A percentile compares a stretch with the other conserved stretches of the same genome.
phyloP scores from a whole-genome alignment of 2,113 vertebrate species.

The Phyllopteryx taeniolatus region DNA sequence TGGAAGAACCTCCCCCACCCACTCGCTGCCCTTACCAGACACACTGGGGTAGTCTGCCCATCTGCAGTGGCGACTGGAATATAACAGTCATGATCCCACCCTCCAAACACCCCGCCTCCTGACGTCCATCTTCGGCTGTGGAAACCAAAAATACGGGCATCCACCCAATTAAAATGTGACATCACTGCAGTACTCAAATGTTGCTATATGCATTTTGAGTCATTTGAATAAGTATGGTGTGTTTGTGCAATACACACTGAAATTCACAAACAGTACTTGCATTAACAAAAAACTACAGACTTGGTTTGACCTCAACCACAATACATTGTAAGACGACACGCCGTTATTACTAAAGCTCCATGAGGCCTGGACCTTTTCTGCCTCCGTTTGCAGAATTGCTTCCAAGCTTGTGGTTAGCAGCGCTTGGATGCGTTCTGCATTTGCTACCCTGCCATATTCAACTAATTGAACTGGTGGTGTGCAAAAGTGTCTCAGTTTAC shows the following conservation, averaged over 20 bases:
- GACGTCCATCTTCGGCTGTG: slow-evolving; percentile 22
- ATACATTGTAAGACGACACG: slow-evolving; percentile 44
- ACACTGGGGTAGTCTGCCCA: slow-evolving; percentile 39
- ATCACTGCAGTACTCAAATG: slow-evolving; percentile 48
- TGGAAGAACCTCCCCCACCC: slow-evolving; percentile 42
- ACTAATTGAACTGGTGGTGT: slow-evolving; percentile 19
- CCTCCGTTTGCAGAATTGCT: slow-evolving; percentile 53
- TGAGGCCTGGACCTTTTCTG: slow-evolving; percentile 48
- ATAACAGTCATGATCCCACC: slow-evolving; percentile 16
- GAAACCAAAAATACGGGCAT: slow-evolving; percentile 51
- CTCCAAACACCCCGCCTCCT: background rate
- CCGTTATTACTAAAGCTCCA: slow-evolving; percentile 30
- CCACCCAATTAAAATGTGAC: slow-evolving; percentile 62
- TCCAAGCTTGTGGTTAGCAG: slow-evolving; percentile 49
- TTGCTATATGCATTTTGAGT: background rate
- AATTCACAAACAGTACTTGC: background rate
- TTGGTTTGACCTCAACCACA: slow-evolving; percentile 28
- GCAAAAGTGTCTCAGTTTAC: background rate
- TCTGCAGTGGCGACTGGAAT: slow-evolving; percentile 60
- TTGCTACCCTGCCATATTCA: slow-evolving; percentile 34
- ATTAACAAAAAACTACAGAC: slow-evolving; percentile 8
- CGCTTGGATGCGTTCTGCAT: slow-evolving; percentile 40
- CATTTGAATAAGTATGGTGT: background rate
- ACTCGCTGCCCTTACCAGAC: slow-evolving; percentile 34
- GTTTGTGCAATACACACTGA: background rate